phyloP scores from a whole-genome alignment of 2,888 invertebrate genomes.

The Epistrophella euchroma region DNA sequence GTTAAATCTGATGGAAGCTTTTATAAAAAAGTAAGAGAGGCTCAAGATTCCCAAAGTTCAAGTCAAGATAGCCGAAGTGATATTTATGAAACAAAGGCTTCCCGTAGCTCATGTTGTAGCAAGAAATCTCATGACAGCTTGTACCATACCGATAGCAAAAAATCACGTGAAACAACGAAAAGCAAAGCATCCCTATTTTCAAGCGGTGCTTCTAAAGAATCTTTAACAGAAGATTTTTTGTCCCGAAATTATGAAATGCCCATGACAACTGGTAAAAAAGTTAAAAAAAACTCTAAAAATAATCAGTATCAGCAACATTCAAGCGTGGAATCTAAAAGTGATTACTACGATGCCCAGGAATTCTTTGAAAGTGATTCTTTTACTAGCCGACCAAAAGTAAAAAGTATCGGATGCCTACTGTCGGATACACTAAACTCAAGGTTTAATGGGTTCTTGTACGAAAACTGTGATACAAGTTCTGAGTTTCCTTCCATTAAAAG shows the following conservation, averaged over 20 bases:
- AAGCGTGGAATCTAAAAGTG: slow-evolving; percentile 89
- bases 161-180: slow-evolving; percentile 87
- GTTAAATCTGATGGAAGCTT: slow-evolving; percentile 90
- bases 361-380: slow-evolving; percentile 78
- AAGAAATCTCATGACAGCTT: slow-evolving; percentile 88
- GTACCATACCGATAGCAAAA: slow-evolving; percentile 88
- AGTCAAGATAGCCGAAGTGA: slow-evolving; percentile 90
- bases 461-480: slow-evolving; percentile 86
- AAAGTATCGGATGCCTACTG: slow-evolving; percentile 86
- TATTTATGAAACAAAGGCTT: slow-evolving; percentile 87
- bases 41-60: slow-evolving; percentile 87
- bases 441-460: slow-evolving; percentile 84
- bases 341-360: slow-evolving; percentile 88
- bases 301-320: slow-evolving; percentile 86
- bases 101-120: slow-evolving; percentile 88
- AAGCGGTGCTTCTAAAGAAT: slow-evolving; percentile 89
- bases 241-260: slow-evolving; percentile 85
- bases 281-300: slow-evolving; percentile 81
- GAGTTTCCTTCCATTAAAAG: slow-evolving; percentile 86
- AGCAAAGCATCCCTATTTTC: slow-evolving; percentile 87
- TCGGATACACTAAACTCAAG: slow-evolving; percentile 84
- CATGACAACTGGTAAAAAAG: slow-evolving; percentile 83
- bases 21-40: slow-evolving; percentile 88
- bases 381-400: slow-evolving; percentile 83
- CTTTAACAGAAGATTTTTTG: slow-evolving; percentile 83